phyloP scores from a whole-genome alignment of 2,113 vertebrate species.

The Nicator chloris region DNA sequence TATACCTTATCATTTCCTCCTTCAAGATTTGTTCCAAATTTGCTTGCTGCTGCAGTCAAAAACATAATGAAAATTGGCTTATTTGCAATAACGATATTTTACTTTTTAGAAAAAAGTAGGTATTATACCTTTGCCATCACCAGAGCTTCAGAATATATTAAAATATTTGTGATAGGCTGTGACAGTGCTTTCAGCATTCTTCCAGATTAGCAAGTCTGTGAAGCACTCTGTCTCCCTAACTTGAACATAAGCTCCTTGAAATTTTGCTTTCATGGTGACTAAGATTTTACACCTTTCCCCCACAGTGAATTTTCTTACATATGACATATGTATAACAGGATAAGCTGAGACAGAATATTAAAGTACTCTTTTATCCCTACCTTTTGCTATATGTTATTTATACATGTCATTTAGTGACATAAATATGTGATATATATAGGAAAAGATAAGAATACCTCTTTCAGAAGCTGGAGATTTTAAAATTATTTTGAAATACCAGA shows the following conservation, averaged over 20 bases:
- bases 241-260: background rate
- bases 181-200: background rate
- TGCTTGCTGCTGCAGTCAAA: background rate
- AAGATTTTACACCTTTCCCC: slow-evolving; percentile 17
- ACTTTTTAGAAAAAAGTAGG: background rate
- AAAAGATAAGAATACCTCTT: background rate
- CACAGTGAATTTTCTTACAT: background rate
- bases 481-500: background rate
- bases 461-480: background rate
- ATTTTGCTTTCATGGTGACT: background rate
- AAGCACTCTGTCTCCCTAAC: background rate
- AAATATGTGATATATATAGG: background rate
- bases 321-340: background rate
- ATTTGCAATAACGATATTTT: background rate
- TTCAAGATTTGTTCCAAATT: background rate
- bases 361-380: background rate
- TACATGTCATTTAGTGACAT: background rate
- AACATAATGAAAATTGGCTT: background rate
- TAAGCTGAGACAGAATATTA: background rate
- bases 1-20: background rate
- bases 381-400: background rate
- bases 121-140: background rate
- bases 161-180: background rate
- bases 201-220: background rate
- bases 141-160: background rate